These are phyloP conservation scores for Neodontobutis hainanensis DNA, from an alignment of 2,113 vertebrate species.

Conservation along the genomic window DNA sequence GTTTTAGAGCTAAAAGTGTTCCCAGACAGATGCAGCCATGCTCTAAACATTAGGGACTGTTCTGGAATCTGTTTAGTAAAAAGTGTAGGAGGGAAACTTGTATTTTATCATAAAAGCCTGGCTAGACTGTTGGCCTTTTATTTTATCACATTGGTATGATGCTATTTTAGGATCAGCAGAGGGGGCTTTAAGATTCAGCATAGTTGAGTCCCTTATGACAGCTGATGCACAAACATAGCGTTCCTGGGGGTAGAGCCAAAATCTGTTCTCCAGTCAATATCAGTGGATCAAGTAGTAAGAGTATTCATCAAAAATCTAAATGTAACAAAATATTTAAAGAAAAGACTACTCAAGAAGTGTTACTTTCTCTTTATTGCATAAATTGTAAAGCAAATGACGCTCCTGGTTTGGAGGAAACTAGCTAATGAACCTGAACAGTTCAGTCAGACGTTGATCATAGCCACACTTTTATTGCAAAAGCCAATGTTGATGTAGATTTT, in stretches of 20 bases:
- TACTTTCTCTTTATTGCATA: conserved; percentile 5
- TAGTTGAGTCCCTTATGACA: conserved; percentile 56
- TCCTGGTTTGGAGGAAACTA: neutral
- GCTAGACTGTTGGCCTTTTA: conserved; percentile 13
- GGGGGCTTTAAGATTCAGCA: conserved; percentile 35
- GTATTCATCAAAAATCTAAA: neutral
- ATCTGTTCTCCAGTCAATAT: neutral
- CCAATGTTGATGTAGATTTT: no score
- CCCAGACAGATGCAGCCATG: conserved; percentile 64
- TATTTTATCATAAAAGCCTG: conserved; percentile 11
- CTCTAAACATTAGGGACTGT: conserved; percentile 57
- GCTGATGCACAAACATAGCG: conserved; percentile 23
- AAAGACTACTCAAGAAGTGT: neutral
- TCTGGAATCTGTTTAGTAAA: conserved; percentile 31
- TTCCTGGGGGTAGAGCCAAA: conserved; percentile 11
- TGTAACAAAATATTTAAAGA: neutral
- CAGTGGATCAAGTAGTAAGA: neutral
- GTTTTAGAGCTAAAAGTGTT: conserved; percentile 61
- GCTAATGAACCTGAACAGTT: no score
- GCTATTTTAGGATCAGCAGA: conserved; percentile 58
- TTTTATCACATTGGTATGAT: conserved; percentile 13
- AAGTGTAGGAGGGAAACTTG: conserved; percentile 1
- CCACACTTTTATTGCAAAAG: neutral
- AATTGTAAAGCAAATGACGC: neutral
- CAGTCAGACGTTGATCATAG: neutral